Conservation (phyloP, 2,797 vertebrate species). For the Leptodactylus fallax region DNA sequence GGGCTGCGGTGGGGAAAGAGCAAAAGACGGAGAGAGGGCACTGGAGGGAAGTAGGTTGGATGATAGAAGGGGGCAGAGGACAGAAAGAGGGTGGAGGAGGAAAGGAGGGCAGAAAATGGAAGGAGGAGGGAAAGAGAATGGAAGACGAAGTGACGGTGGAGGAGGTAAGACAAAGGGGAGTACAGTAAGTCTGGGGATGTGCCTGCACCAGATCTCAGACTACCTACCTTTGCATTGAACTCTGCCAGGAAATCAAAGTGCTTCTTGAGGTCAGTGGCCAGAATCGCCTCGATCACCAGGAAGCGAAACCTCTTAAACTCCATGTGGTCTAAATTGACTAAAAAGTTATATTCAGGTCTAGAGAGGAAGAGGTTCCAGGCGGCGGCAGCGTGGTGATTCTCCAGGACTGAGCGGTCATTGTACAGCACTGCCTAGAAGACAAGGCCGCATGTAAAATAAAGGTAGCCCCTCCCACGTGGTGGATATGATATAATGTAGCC, state of each 20-base stretch:
- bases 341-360: conserved; percentile 92
- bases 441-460: background rate
- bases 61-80: background rate
- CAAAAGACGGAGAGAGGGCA: background rate
- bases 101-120: no score
- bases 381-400: conserved; percentile 96
- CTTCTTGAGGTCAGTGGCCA: conserved; percentile 98
- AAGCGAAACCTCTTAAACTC: conserved; percentile 99
- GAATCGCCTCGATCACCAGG: conserved; percentile 96
- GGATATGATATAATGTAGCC: background rate
- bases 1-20: background rate
- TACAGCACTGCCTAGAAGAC: conserved; percentile 87
- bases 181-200: no score
- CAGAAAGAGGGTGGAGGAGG: background rate
- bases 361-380: conserved; percentile 99
- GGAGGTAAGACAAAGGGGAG: background rate
- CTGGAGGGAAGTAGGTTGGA: no score
- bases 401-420: conserved; percentile 96
- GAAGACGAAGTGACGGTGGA: background rate
- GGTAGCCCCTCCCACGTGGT: background rate
- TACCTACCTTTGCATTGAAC: conserved; percentile 94
- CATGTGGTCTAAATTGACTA: conserved; percentile 91
- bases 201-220: background rate
- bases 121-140: background rate
- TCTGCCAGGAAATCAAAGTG: conserved; percentile 98